These are phyloP conservation scores for Saguinus imperator DNA, from an alignment of 2,113 vertebrate species.

Conservation along the genomic window DNA sequence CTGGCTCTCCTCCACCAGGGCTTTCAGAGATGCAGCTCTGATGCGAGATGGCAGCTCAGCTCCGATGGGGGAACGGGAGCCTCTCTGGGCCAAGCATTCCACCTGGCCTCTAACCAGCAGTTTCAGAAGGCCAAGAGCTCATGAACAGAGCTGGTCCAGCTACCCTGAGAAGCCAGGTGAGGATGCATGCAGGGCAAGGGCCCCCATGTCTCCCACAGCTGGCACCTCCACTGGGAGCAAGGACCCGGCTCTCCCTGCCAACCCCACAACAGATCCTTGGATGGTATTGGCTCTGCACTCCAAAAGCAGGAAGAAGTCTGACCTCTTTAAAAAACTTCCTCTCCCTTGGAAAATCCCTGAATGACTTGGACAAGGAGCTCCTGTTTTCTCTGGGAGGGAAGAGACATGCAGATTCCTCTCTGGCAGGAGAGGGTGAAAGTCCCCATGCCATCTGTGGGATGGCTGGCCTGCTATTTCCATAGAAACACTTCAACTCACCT, in stretches of 20 bases:
- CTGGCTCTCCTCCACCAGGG: conserved; percentile 82
- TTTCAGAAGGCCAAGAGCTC: conserved; percentile 81
- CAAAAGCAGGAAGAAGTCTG: too few species aligned
- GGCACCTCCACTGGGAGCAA: conserved; percentile 31
- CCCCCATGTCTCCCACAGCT: conserved; percentile 45
- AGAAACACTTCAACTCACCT: conserved; percentile 72
- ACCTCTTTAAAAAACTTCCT: neutral
- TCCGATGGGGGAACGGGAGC: conserved; percentile 81
- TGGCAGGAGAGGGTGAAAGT: neutral
- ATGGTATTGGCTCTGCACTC: neutral
- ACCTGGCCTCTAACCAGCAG: conserved; percentile 81
- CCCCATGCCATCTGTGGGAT: neutral
- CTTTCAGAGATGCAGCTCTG: conserved; percentile 86
- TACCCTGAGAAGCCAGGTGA: conserved; percentile 48
- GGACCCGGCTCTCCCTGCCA: neutral
- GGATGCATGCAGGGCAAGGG: conserved; percentile 47
- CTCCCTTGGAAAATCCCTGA: neutral
- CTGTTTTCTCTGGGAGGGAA: neutral
- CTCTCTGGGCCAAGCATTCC: conserved; percentile 80
- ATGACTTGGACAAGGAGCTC: neutral
- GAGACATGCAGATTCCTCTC: too few species aligned
- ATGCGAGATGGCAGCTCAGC: conserved; percentile 87
- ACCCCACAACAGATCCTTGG: neutral
- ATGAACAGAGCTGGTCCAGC: conserved; percentile 74
- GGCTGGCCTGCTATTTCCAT: neutral